phyloP scores from a whole-genome alignment of 2,888 invertebrate genomes.

The Embidobia sp. region DNA sequence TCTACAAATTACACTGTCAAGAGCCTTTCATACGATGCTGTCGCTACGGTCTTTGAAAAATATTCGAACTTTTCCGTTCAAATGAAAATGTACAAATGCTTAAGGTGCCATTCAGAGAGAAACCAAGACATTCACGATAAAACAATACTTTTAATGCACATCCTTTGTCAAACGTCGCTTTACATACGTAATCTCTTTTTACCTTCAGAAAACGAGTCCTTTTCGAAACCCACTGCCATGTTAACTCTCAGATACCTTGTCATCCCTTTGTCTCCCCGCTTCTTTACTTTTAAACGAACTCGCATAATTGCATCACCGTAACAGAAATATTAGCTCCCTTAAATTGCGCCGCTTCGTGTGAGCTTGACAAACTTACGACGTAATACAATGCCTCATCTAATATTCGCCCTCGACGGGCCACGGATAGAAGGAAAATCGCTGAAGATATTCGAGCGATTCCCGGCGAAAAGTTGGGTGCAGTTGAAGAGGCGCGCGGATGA shows the following conservation, averaged over 20 bases:
- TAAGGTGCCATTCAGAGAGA: slow-evolving; percentile 9
- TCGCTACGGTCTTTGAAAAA: slow-evolving; percentile 56
- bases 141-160: slow-evolving; percentile 21
- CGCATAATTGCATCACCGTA: slow-evolving; percentile 23
- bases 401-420: slow-evolving; percentile 27
- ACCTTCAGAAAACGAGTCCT: neutral
- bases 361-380: slow-evolving; percentile 19
- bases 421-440: slow-evolving; percentile 27
- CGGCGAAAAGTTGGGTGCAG: slow-evolving; percentile 31
- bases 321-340: slow-evolving; percentile 40
- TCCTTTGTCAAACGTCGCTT: slow-evolving; percentile 14
- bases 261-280: too few relatives aligned
- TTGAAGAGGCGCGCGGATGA: slow-evolving; percentile 24
- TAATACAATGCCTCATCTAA: slow-evolving; percentile 47
- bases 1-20: slow-evolving; percentile 65
- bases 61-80: slow-evolving; percentile 46
- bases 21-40: slow-evolving; percentile 53
- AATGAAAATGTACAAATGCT: slow-evolving; percentile 53
- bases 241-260: too few relatives aligned
- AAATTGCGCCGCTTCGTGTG: slow-evolving; percentile 28
- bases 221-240: too few relatives aligned
- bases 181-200: slow-evolving; percentile 12
- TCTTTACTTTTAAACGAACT: too few relatives aligned
- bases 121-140: slow-evolving; percentile 10
- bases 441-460: slow-evolving; percentile 43